Conservation (phyloP, 1,140 invertebrate species). For the Leptopilina clavipes region DNA sequence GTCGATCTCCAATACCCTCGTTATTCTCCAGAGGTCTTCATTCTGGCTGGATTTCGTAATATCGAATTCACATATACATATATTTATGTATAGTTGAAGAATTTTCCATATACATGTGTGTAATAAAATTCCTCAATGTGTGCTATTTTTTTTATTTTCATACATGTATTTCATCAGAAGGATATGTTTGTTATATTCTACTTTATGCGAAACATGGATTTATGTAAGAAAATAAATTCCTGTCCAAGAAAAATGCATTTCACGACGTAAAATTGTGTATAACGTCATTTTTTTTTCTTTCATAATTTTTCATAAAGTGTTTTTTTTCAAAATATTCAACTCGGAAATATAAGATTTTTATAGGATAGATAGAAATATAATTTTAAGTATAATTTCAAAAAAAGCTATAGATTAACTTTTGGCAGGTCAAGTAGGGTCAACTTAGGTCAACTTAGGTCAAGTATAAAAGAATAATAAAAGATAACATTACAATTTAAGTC, state of each 20-base stretch:
- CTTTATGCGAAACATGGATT: background rate
- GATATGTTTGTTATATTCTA: background rate
- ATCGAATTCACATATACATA: conserved; percentile 1
- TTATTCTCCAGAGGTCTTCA: conserved; percentile 20
- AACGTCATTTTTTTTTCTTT: background rate
- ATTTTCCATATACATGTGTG: background rate
- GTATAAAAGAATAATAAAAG: no score
- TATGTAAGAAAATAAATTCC: background rate
- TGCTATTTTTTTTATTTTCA: background rate
- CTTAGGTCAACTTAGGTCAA: no score
- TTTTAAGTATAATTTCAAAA: no score
- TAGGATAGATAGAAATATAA: no score
- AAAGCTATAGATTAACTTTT: no score
- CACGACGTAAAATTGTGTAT: background rate
- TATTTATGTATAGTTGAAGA: background rate
- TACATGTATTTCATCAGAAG: background rate
- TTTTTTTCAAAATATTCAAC: no score
- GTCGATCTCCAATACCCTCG: conserved; percentile 17
- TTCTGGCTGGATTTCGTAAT: background rate
- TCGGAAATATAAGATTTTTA: no score
- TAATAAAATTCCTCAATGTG: no score
- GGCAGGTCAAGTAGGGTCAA: no score
- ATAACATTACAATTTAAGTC: no score
- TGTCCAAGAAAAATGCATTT: background rate
- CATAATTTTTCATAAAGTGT: background rate